phyloP scores from a whole-genome alignment of 2,888 invertebrate genomes.

The Phragmatobia fuliginosa region DNA sequence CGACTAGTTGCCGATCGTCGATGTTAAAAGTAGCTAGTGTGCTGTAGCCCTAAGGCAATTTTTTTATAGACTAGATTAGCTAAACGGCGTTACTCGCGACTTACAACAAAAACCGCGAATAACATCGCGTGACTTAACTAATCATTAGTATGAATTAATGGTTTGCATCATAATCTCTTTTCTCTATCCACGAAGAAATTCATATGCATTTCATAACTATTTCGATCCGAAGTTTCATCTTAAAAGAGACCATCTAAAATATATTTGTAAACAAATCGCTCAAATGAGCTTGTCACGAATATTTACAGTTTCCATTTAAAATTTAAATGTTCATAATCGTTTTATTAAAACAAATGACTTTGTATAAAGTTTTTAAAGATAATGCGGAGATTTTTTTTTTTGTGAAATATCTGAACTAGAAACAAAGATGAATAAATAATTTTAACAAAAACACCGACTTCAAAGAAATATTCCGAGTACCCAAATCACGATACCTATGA shows the following conservation, averaged over 20 bases:
- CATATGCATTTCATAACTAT: not conserved
- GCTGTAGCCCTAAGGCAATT: too few relatives aligned
- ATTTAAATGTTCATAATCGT: not conserved
- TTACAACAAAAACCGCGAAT: too few relatives aligned
- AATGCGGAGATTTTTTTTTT: not conserved
- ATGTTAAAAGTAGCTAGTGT: too few relatives aligned
- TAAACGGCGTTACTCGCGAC: too few relatives aligned
- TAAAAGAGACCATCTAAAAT: not conserved
- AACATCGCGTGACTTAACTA: too few relatives aligned
- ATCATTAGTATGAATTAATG: too few relatives aligned
- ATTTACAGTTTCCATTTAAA: conserved; percentile 1
- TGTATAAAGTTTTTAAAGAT: not conserved
- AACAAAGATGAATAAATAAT: not conserved
- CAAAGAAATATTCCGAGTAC: too few relatives aligned
- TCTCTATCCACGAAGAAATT: not conserved
- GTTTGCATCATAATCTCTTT: not conserved
- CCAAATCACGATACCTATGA: too few relatives aligned
- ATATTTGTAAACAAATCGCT: not conserved
- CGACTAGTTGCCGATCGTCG: too few relatives aligned
- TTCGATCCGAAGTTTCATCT: not conserved
- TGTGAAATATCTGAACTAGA: not conserved
- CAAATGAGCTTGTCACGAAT: not conserved
- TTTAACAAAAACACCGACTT: too few relatives aligned
- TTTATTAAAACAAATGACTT: conserved; percentile 2
- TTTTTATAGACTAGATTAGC: too few relatives aligned